A percentile compares a stretch with the other conserved stretches of the same genome.
Conservation (phyloP, 1,140 invertebrate genomes). For the Thrips palmi region DNA sequence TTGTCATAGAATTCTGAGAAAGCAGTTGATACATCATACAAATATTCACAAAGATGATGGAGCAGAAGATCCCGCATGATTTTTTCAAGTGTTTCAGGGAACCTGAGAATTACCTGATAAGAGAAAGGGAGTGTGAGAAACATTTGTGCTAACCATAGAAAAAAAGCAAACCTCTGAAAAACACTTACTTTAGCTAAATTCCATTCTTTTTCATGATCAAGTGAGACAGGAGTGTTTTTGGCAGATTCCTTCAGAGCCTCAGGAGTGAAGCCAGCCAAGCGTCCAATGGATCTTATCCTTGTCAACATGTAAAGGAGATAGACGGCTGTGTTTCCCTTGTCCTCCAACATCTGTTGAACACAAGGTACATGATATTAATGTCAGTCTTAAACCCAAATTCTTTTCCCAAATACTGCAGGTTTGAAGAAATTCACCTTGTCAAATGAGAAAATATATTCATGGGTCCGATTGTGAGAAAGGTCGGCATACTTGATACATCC, state of each 20-base stretch:
- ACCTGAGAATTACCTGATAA: constrained; percentile 42
- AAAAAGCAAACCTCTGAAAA: constrained; percentile 7
- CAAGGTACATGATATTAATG: constrained; percentile 9
- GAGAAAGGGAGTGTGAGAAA: no score
- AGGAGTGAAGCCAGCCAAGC: constrained; percentile 47
- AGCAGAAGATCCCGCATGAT: constrained; percentile 70
- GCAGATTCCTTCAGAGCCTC: constrained; percentile 35
- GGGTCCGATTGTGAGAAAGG: constrained; percentile 77
- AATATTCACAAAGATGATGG: constrained; percentile 85
- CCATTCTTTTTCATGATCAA: constrained; percentile 86
- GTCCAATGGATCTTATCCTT: constrained; percentile 78
- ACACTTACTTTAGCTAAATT: constrained; percentile 66
- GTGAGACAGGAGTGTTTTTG: constrained; percentile 34
- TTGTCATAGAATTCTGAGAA: constrained; percentile 96
- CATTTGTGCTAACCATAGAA: no score
- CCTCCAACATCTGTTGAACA: constrained; percentile 76
- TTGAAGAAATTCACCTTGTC: constrained; percentile 44
- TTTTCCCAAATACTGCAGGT: not conserved
- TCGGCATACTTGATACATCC: constrained; percentile 99
- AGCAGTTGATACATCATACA: constrained; percentile 82
- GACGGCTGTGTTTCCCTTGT: constrained; percentile 96
- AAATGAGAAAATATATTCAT: constrained; percentile 98
- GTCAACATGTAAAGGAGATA: constrained; percentile 93
- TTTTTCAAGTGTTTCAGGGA: constrained; percentile 73
- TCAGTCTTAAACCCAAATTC: not conserved